These are phyloP conservation scores for Elephantulus edwardii DNA, from an alignment of 2,113 vertebrate genomes.

Conservation along the genomic window DNA sequence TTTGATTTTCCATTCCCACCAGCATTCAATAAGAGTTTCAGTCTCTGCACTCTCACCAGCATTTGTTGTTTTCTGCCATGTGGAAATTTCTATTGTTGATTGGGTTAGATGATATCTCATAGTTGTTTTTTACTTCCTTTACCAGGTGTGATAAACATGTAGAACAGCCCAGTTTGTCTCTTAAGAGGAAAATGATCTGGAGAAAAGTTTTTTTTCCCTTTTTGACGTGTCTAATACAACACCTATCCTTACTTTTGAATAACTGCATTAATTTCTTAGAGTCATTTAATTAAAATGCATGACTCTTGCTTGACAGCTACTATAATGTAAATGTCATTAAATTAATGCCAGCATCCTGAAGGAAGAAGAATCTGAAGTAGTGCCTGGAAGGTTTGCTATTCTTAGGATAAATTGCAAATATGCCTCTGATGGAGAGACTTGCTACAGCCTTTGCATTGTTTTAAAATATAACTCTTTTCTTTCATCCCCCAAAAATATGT, in stretches of 20 bases:
- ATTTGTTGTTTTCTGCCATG: too few relatives aligned
- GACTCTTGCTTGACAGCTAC: slow-evolving; percentile 67
- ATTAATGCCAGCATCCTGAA: slow-evolving; percentile 67
- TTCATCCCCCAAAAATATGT: slow-evolving; percentile 71
- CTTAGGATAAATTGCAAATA: slow-evolving; percentile 62
- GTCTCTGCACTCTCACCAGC: too few relatives aligned
- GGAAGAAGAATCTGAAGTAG: slow-evolving; percentile 56
- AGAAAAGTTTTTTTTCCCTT: slow-evolving; percentile 22
- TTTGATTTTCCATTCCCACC: too few relatives aligned
- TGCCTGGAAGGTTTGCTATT: slow-evolving; percentile 62
- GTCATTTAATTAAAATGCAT: slow-evolving; percentile 75
- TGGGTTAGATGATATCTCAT: too few relatives aligned
- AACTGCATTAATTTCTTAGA: slow-evolving; percentile 76
- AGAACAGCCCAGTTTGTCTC: slow-evolving; percentile 9
- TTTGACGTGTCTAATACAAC: background rate
- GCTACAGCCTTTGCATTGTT: slow-evolving; percentile 61
- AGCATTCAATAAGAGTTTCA: too few relatives aligned
- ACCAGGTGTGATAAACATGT: too few relatives aligned
- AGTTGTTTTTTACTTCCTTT: too few relatives aligned
- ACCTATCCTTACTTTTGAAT: slow-evolving; percentile 57
- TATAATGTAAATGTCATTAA: slow-evolving; percentile 58
- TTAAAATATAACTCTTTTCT: slow-evolving; percentile 65
- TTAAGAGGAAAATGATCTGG: slow-evolving; percentile 40
- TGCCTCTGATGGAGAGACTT: slow-evolving; percentile 53
- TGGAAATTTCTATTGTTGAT: too few relatives aligned